Base-by-base conservation (phyloP, 2,888 invertebrate species). In the Cyclophora punctaria region DNA sequence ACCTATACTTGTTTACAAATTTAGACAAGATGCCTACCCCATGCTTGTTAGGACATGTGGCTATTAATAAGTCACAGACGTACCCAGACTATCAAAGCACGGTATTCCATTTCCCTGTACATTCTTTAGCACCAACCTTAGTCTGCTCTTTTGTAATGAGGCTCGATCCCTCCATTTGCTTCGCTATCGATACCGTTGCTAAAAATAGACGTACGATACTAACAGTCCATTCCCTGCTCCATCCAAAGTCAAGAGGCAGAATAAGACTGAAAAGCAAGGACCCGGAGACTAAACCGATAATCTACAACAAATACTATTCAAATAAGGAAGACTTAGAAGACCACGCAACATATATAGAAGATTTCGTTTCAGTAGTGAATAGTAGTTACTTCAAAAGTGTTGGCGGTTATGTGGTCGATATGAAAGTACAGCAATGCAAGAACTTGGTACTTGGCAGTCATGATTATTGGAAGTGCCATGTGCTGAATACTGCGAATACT, bases 401-500 rank as follows among this genome's bases (percentile, higher is more conserved):
- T 0, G 48, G 67, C 3, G 63, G 74, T 4, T 55, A 66, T 46
- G 44, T 74, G 0, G 42, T 68, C 0, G 60, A 71, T 51, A 35
- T 69, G 3, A 54, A 59, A 42, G 42, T 70, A 0, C 41, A 44
- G 5, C 58, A 69, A 41, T 81, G 81, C 51, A 52, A 60, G 4
- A 51, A 53, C 7, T 51, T 68, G 0, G 45, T 47, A 3, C 60
- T 69, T 35, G 54, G 51, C 0, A 76, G 66, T 46, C 62, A 55
- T 20, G 69, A 71, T 3, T 80, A 77, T 54, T 79, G 75, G 76
- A 71, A 60, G 46, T 81, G 81, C 54, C 73, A 69, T 44, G 51
- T 65, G 4, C 50, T 64, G 34, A 64, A 67, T 20, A 51, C 64
- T 90, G 92, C 70, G 0, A 87, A 90, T 47, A 93, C 94, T 0